Percentiles rank a stretch among this genome's conserved stretches.
phyloP scores from a whole-genome alignment of 2,113 vertebrate species.

The Sterrhoptilus dennistouni region DNA sequence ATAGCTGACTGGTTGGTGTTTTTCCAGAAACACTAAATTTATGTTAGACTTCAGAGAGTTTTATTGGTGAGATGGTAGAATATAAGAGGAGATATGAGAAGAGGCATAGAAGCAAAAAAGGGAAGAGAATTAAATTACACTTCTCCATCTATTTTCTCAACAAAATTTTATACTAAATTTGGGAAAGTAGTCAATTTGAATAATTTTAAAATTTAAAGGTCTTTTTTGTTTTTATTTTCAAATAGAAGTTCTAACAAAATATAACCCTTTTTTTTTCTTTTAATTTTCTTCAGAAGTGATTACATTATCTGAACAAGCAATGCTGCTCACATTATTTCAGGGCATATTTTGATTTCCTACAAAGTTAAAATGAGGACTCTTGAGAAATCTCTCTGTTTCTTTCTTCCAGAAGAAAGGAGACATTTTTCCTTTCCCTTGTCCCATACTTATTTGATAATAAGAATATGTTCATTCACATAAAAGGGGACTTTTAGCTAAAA shows the following conservation, averaged over 20 bases:
- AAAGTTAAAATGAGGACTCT: neutral
- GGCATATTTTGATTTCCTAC: neutral
- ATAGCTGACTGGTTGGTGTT: neutral
- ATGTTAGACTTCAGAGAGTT: neutral
- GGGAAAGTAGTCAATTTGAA: neutral
- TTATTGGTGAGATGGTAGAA: neutral
- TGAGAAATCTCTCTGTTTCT: neutral
- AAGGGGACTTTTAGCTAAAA: neutral
- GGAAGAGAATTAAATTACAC: neutral
- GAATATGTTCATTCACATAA: fast-evolving
- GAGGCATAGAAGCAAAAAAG: neutral
- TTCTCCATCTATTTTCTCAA: neutral
- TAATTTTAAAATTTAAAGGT: neutral
- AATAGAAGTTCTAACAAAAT: neutral
- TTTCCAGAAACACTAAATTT: neutral
- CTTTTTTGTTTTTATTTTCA: neutral
- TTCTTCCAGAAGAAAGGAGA: neutral
- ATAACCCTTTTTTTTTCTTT: neutral
- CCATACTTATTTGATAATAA: neutral
- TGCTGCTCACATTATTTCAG: neutral
- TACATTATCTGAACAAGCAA: neutral
- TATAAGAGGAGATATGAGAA: neutral
- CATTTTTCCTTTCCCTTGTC: neutral
- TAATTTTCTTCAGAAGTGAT: neutral
- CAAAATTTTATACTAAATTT: neutral